A percentile compares a stretch with the other conserved stretches of the same genome.
phyloP scores from a whole-genome alignment of 2,888 invertebrate genomes.

The Muschampia plurimacula region DNA sequence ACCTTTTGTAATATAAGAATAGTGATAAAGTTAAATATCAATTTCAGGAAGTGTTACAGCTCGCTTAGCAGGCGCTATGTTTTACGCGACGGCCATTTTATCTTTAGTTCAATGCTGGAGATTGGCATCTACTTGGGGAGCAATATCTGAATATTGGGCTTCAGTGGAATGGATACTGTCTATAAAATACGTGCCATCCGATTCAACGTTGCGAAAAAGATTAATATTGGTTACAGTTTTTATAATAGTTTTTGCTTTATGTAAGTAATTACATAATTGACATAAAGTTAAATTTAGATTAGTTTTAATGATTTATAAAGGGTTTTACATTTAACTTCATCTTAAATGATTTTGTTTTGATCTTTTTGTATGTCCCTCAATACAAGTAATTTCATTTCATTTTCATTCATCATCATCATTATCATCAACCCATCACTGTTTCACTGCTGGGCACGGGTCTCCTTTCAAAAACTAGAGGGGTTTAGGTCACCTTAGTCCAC shows the following conservation, averaged over 20 bases:
- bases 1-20: no score
- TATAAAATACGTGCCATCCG: constrained; percentile 53
- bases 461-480: no score
- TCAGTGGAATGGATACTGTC: constrained; percentile 54
- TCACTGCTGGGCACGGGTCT: no score
- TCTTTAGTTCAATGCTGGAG: constrained; percentile 61
- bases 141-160: constrained; percentile 56
- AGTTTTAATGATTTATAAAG: no score
- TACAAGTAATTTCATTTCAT: no score
- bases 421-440: no score
- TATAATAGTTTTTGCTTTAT: constrained; percentile 51
- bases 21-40: neutral
- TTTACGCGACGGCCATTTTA: constrained; percentile 63
- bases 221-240: constrained; percentile 52
- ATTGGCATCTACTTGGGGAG: constrained; percentile 56
- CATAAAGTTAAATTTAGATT: no score
- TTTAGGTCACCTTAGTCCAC: no score
- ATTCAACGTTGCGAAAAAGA: constrained; percentile 53
- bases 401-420: no score
- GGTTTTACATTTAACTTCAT: no score
- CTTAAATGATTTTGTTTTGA: no score
- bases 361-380: no score
- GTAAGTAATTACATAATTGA: constrained; percentile 49
- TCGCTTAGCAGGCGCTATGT: constrained; percentile 66
- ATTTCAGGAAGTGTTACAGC: constrained; percentile 65